phyloP scores from a whole-genome alignment of 2,113 vertebrate species.

The Sclerurus mexicanus region DNA sequence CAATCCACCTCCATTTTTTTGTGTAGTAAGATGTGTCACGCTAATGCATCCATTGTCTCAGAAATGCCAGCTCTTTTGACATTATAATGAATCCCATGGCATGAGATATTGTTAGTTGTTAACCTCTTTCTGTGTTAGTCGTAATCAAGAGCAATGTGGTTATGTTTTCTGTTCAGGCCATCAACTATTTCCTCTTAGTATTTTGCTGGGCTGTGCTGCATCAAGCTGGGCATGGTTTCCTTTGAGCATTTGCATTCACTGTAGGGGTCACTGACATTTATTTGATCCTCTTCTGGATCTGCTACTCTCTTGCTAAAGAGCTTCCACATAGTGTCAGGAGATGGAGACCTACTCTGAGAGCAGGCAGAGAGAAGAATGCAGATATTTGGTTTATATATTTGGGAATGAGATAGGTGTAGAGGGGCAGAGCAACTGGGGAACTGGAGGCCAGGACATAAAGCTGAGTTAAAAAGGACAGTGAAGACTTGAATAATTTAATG shows the following conservation, averaged over 20 bases:
- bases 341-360: neutral
- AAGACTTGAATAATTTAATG: neutral
- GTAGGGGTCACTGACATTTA: neutral
- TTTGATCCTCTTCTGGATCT: neutral
- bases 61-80: slow-evolving; percentile 13
- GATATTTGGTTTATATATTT: neutral
- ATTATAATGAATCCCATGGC: neutral
- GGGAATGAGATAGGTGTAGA: neutral
- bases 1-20: neutral
- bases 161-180: neutral
- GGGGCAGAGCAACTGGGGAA: neutral
- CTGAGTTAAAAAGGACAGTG: neutral
- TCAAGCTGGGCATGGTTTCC: neutral
- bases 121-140: neutral
- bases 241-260: neutral
- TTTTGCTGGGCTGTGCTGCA: neutral
- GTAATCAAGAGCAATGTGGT: neutral
- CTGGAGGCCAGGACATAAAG: neutral
- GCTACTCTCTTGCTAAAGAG: neutral
- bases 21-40: neutral
- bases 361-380: neutral
- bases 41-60: neutral
- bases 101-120: neutral
- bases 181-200: neutral
- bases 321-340: neutral